Conservation (phyloP, 2,888 invertebrate species). For the Pinctada fucata region DNA sequence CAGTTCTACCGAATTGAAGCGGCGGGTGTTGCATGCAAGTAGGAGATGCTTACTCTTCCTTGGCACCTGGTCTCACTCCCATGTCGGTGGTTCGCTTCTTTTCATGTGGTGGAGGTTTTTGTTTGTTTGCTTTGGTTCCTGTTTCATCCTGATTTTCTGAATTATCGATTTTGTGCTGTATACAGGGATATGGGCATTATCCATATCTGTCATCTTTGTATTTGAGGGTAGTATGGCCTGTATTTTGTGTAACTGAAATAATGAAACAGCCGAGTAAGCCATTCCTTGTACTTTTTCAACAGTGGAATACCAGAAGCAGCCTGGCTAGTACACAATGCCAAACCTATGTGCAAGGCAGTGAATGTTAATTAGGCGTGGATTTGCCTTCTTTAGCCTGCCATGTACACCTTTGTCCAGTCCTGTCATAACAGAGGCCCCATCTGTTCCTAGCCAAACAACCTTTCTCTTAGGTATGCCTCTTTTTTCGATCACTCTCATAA, state of each 20-base stretch:
- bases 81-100: too few relatives aligned
- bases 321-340: conserved; percentile 23
- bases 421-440: conserved; percentile 40
- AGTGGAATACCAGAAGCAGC: conserved; percentile 13
- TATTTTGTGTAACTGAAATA: conserved; percentile 19
- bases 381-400: conserved; percentile 24
- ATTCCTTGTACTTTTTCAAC: conserved; percentile 8
- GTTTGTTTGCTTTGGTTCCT: too few relatives aligned
- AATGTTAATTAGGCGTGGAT: conserved; percentile 38
- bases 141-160: too few relatives aligned
- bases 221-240: conserved; percentile 6
- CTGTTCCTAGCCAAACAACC: conserved; percentile 40
- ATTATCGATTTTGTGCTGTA: too few relatives aligned
- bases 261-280: conserved; percentile 16
- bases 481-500: conserved; percentile 21
- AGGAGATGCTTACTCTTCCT: too few relatives aligned
- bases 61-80: too few relatives aligned
- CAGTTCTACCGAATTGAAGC: too few relatives aligned
- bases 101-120: too few relatives aligned
- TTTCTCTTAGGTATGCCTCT: conserved; percentile 21
- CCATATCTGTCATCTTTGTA: too few relatives aligned
- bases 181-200: too few relatives aligned
- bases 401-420: conserved; percentile 36
- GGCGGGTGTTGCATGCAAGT: too few relatives aligned
- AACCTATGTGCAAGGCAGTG: conserved; percentile 43